Percentiles rank a stretch among this genome's conserved stretches.
Conservation (phyloP, 2,797 vertebrate species). For the Tinamus major region DNA sequence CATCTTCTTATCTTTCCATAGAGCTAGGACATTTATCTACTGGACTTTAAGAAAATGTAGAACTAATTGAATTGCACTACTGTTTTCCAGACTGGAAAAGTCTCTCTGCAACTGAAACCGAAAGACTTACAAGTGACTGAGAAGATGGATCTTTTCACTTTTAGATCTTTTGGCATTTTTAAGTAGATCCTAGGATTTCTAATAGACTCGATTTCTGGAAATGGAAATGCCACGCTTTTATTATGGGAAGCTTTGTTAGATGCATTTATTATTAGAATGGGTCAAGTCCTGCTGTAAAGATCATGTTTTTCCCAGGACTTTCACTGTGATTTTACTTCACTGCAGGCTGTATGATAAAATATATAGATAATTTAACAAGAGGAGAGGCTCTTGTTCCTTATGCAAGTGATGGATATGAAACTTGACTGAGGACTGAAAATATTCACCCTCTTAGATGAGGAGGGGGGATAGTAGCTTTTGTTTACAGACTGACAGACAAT, state of each 20-base stretch:
- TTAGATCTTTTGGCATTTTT: constrained; percentile 89
- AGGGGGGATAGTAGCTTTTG: constrained; percentile 79
- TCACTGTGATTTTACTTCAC: constrained; percentile 92
- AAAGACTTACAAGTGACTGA: constrained; percentile 80
- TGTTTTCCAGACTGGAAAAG: constrained; percentile 88
- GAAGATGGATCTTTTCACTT: constrained; percentile 82
- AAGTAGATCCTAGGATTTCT: constrained; percentile 88
- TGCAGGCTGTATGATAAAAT: constrained; percentile 77
- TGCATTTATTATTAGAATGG: constrained; percentile 81
- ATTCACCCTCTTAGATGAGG: constrained; percentile 71
- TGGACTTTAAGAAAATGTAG: constrained; percentile 84
- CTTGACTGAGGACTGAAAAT: constrained; percentile 77
- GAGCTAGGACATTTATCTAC: constrained; percentile 82
- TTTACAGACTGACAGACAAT: constrained; percentile 88
- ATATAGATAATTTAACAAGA: constrained; percentile 68
- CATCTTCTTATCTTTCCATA: constrained; percentile 86
- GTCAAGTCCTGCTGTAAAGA: constrained; percentile 83
- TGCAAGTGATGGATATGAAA: constrained; percentile 73
- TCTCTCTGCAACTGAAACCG: constrained; percentile 83
- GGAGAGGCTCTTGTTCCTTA: constrained; percentile 79
- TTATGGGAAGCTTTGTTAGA: constrained; percentile 82
- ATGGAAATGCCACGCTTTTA: constrained; percentile 82
- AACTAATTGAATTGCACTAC: constrained; percentile 94
- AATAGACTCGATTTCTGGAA: constrained; percentile 82
- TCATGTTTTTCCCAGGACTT: constrained; percentile 84